These are phyloP conservation scores for Stylophora pistillata DNA, from an alignment of 64 coral and sea anemone species.

Conservation along the genomic window DNA sequence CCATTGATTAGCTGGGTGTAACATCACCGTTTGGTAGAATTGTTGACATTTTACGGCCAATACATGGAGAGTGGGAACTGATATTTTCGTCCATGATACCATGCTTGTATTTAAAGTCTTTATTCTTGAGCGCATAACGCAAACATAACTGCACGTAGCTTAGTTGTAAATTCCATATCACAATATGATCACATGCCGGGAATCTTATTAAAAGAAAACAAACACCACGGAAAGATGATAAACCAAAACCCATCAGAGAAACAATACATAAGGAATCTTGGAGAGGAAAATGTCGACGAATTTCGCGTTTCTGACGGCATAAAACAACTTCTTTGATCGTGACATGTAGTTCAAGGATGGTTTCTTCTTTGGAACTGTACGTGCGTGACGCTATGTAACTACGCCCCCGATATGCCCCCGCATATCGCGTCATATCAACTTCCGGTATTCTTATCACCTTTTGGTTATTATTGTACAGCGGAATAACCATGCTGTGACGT, in stretches of 20 bases:
- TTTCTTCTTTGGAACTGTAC: not conserved
- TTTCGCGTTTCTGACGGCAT: slow-evolving; percentile 18
- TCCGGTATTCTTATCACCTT: slow-evolving; percentile 24
- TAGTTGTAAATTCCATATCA: not conserved
- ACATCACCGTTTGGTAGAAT: not conserved
- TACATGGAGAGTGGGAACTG: not conserved
- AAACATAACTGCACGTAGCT: slow-evolving; percentile 5
- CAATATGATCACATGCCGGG: not conserved
- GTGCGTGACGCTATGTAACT: slow-evolving; percentile 24
- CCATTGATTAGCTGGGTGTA: not conserved
- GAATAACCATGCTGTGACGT: slow-evolving; percentile 55
- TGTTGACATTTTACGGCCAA: slow-evolving; percentile 22
- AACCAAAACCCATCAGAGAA: slow-evolving; percentile 11
- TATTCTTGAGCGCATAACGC: not conserved
- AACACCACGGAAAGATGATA: not conserved
- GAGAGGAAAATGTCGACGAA: not conserved
- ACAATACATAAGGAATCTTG: not conserved
- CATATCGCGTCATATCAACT: not conserved
- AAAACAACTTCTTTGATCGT: not conserved
- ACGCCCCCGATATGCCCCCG: not conserved
- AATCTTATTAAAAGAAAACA: not conserved
- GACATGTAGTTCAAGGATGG: not conserved
- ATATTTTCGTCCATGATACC: not conserved
- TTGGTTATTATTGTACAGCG: not conserved
- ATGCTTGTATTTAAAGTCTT: not conserved